Evolutionary conservation across 2,797 vertebrate species (phyloP).

Genomic region (Pelodytes ibericus): DNA sequence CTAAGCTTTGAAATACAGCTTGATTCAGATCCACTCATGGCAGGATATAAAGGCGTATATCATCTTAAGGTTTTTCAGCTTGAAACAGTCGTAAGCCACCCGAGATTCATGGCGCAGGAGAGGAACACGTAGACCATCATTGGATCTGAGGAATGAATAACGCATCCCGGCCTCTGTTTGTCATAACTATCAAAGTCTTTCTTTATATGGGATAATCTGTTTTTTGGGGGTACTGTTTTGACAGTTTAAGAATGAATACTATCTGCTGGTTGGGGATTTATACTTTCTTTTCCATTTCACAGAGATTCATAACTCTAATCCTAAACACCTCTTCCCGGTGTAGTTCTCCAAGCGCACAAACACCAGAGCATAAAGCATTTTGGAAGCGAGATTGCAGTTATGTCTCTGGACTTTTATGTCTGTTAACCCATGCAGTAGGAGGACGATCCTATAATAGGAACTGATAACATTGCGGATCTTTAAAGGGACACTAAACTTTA

Average conservation of each 20-base stretch:
- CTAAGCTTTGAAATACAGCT: slow-evolving; percentile 18
- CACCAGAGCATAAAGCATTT: slow-evolving; percentile 15
- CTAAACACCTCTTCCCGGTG: background rate
- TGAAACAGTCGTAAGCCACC: slow-evolving; percentile 23
- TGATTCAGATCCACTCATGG: slow-evolving; percentile 22
- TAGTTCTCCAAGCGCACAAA: background rate
- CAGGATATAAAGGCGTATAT: slow-evolving; percentile 34
- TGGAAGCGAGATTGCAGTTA: background rate
- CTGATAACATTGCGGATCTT: too few species aligned
- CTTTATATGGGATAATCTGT: slow-evolving; percentile 45
- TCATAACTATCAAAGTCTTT: slow-evolving; percentile 41
- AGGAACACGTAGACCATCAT: slow-evolving; percentile 15
- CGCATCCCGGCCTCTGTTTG: slow-evolving; percentile 6
- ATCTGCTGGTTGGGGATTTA: slow-evolving; percentile 37
- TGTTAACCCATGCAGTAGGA: background rate
- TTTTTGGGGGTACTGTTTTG: slow-evolving; percentile 44
- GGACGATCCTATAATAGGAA: background rate
- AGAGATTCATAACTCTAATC: slow-evolving; percentile 41
- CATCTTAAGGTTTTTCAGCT: slow-evolving; percentile 43
- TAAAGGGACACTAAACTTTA: too few species aligned
- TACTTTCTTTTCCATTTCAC: slow-evolving; percentile 21
- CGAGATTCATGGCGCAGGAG: slow-evolving; percentile 40
- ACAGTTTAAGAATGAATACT: slow-evolving; percentile 44
- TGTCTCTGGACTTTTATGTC: background rate
- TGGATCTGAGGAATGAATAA: slow-evolving; percentile 41